Evolutionary conservation across 2,797 vertebrate species (phyloP).

Genomic region (Sebastes trivittatus): DNA sequence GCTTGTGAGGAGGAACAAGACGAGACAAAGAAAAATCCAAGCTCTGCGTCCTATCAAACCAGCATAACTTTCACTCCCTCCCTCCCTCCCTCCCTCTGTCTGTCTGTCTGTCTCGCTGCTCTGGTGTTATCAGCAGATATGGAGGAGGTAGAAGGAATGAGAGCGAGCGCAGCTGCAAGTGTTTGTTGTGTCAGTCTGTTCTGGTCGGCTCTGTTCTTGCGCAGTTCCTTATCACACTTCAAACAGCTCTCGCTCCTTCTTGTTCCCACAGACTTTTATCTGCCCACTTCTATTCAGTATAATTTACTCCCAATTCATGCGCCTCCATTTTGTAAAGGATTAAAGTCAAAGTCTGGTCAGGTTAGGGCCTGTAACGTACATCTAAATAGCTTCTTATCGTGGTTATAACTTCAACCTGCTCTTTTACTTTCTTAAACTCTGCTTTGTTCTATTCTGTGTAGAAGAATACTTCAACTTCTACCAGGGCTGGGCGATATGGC

Average conservation of each 20-base stretch:
- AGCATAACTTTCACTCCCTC: constrained; percentile 45
- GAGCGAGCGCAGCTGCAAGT: constrained; percentile 67
- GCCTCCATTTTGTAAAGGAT: constrained; percentile 36
- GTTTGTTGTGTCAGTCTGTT: constrained; percentile 72
- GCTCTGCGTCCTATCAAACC: constrained; percentile 43
- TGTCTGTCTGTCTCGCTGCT: constrained; percentile 9
- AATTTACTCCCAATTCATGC: constrained; percentile 53
- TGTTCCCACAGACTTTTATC: constrained; percentile 55
- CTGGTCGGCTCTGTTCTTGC: constrained; percentile 42
- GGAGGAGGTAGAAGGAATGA: constrained; percentile 55
- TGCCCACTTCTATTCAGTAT: constrained; percentile 35
- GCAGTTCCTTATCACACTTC: constrained; percentile 72
- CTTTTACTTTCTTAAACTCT: background rate
- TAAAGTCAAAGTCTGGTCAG: constrained; percentile 11
- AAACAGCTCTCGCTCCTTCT: constrained; percentile 58
- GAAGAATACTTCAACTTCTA: background rate
- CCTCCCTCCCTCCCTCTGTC: background rate
- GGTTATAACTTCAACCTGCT: background rate
- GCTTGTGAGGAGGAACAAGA: background rate
- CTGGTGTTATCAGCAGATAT: constrained; percentile 67
- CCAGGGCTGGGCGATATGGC: no score
- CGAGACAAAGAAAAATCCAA: constrained; percentile 23
- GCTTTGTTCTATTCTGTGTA: background rate
- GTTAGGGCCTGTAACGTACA: constrained; percentile 5
- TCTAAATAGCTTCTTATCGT: constrained; percentile 33